Percentiles rank a stretch among this genome's conserved stretches.
These are phyloP conservation scores for Zaprionus davidi DNA, from an alignment of 1,140 invertebrate species.

Conservation along the genomic window DNA sequence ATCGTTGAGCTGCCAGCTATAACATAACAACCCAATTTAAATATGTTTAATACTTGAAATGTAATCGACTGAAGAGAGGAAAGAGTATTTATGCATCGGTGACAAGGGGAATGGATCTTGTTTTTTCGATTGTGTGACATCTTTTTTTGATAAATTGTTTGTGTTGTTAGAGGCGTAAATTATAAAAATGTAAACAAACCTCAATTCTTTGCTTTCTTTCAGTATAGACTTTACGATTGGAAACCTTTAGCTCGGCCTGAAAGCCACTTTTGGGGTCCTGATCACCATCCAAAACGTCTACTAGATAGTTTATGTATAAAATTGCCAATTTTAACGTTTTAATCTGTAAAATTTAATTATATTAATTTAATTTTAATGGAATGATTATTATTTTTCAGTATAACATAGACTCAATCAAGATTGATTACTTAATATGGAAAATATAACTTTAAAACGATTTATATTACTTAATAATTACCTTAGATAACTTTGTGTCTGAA, in stretches of 20 bases:
- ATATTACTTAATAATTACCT: conserved; percentile 85
- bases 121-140: neutral
- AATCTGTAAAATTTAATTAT: conserved; percentile 86
- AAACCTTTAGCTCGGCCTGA: conserved; percentile 88
- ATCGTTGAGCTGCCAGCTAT: neutral
- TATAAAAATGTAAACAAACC: conserved; percentile 12
- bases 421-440: neutral
- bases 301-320: conserved; percentile 95
- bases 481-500: conserved; percentile 96
- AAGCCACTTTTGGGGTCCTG: conserved; percentile 90
- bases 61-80: neutral
- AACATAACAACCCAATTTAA: neutral
- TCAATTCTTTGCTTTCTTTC: conserved; percentile 56
- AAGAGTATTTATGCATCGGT: neutral
- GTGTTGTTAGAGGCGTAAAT: neutral
- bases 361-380: neutral
- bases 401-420: too few relatives aligned
- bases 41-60: neutral
- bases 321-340: conserved; percentile 96
- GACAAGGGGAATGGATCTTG: neutral
- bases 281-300: conserved; percentile 91
- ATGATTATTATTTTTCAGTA: neutral
- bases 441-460: neutral
- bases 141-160: neutral
- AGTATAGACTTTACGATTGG: conserved; percentile 77